Percentiles rank a stretch among this genome's conserved stretches.
Conservation (phyloP, 1,140 invertebrate species). For the Papilio aristodemus region DNA sequence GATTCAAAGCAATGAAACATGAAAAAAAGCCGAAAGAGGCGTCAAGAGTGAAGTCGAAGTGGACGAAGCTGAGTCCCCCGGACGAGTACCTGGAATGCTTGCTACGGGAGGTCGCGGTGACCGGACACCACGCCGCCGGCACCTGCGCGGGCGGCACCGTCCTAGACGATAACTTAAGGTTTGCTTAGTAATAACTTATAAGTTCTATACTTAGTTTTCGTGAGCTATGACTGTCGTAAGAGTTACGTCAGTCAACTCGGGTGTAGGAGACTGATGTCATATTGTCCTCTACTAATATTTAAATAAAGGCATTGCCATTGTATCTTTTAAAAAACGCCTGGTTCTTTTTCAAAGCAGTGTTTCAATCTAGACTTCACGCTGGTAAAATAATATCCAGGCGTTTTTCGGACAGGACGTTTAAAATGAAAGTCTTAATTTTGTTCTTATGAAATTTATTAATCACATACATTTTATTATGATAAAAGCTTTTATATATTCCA, state of each 20-base stretch:
- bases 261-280: too few relatives aligned
- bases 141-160: constrained; percentile 85
- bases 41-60: constrained; percentile 40
- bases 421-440: background rate
- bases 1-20: constrained; percentile 8
- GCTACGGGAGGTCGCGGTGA: constrained; percentile 83
- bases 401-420: background rate
- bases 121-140: constrained; percentile 85
- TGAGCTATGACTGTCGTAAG: too few relatives aligned
- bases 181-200: background rate
- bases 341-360: background rate
- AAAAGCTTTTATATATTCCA: constrained; percentile 54
- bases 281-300: too few relatives aligned
- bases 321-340: background rate
- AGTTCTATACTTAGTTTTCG: background rate
- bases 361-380: background rate
- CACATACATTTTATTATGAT: too few relatives aligned
- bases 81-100: constrained; percentile 85
- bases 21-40: background rate
- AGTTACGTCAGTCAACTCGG: too few relatives aligned
- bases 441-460: too few relatives aligned
- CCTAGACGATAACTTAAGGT: constrained; percentile 83
- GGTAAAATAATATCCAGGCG: background rate
- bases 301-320: too few relatives aligned
- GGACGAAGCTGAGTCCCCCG: constrained; percentile 58